A percentile compares a stretch with the other conserved stretches of the same genome.
Evolutionary conservation across 2,888 invertebrate species (phyloP).

Genomic region (Bunonema sp.): DNA sequence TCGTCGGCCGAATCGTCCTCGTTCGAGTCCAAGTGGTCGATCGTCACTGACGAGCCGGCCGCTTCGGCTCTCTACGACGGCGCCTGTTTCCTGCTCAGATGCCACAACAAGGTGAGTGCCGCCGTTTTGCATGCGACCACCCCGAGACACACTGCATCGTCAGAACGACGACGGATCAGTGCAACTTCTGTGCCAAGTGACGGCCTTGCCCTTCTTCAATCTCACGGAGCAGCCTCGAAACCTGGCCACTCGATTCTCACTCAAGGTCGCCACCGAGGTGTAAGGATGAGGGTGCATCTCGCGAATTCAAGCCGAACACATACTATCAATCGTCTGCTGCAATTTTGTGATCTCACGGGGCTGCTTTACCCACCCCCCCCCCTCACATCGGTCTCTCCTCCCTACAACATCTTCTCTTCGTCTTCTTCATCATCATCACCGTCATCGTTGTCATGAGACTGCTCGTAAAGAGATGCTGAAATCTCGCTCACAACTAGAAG

Average conservation of each 20-base stretch:
- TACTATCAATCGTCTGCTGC: too few species aligned
- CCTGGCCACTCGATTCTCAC: conserved; percentile 14
- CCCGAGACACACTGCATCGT: conserved; percentile 1
- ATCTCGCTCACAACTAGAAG: too few species aligned
- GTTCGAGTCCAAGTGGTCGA: conserved; percentile 72
- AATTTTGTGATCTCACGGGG: too few species aligned
- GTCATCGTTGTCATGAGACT: too few species aligned
- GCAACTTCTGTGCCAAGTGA: conserved; percentile 70
- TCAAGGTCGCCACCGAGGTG: conserved; percentile 16
- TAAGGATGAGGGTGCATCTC: too few species aligned
- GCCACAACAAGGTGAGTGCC: conserved; percentile 18
- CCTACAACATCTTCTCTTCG: too few species aligned
- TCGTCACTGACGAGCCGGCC: conserved; percentile 76
- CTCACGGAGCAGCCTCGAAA: conserved; percentile 64
- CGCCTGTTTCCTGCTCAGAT: conserved; percentile 70
- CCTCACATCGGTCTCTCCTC: too few species aligned
- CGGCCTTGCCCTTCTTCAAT: conserved; percentile 77
- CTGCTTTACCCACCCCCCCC: too few species aligned
- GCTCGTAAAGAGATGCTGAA: too few species aligned
- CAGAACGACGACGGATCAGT: conserved; percentile 63
- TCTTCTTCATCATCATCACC: too few species aligned
- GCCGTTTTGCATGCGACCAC: too few species aligned
- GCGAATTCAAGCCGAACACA: too few species aligned
- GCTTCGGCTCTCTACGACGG: conserved; percentile 70
- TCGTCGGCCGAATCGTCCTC: conserved; percentile 1